These are phyloP conservation scores for Lacanobia wlatinum DNA, from an alignment of 2,888 invertebrate species.

Conservation along the genomic window DNA sequence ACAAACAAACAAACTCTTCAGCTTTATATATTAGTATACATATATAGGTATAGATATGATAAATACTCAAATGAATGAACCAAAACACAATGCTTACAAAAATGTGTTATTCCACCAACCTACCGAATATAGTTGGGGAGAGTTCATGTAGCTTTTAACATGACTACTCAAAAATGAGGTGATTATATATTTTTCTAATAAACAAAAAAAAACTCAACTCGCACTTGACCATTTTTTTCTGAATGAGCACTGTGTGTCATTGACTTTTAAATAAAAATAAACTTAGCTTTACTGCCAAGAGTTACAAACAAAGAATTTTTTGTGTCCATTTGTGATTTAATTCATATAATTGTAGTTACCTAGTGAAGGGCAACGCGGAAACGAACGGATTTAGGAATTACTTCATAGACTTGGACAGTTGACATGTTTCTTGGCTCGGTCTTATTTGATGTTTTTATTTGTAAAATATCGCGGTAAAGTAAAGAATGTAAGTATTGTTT, in stretches of 20 bases:
- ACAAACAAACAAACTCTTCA: too few species aligned
- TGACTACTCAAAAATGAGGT: too few species aligned
- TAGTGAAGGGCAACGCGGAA: constrained; percentile 29
- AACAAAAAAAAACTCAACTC: neutral
- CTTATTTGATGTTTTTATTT: neutral
- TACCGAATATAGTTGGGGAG: too few species aligned
- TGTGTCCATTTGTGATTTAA: constrained; percentile 25
- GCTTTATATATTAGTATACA: too few species aligned
- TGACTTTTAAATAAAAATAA: constrained; percentile 58
- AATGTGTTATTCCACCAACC: too few species aligned
- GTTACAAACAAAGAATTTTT: constrained; percentile 46
- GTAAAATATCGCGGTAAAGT: too few species aligned
- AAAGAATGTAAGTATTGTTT: too few species aligned
- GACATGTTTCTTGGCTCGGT: constrained; percentile 2
- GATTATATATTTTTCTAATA: too few species aligned
- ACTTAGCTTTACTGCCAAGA: constrained; percentile 47
- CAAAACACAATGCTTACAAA: too few species aligned
- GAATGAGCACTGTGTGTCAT: constrained; percentile 40
- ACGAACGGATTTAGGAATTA: constrained; percentile 22
- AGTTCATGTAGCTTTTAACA: too few species aligned
- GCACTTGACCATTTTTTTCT: constrained; percentile 28
- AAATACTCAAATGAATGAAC: too few species aligned
- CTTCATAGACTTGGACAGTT: neutral
- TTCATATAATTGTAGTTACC: constrained; percentile 21
- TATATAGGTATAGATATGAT: too few species aligned